A percentile compares a stretch with the other conserved stretches of the same genome.
phyloP scores from a whole-genome alignment of 2,888 invertebrate species.

The Epistrophe grossulariae region DNA sequence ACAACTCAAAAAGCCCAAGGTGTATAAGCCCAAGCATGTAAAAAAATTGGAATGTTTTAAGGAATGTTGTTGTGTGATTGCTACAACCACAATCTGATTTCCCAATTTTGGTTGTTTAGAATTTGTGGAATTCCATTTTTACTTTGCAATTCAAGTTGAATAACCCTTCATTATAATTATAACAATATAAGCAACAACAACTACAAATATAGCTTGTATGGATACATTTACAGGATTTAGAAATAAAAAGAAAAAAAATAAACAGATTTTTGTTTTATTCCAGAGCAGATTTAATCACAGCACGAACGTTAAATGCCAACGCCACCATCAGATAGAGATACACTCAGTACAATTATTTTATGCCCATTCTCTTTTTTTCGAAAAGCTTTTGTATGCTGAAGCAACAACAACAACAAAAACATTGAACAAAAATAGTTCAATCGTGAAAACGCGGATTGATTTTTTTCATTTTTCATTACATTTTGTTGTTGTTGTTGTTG shows the following conservation, averaged over 20 bases:
- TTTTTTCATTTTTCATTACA: slow-evolving; percentile 10
- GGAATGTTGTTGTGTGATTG: slow-evolving; percentile 20
- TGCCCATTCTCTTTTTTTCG: slow-evolving; percentile 48
- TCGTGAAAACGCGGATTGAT: slow-evolving; percentile 61
- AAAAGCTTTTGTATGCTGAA: slow-evolving; percentile 15
- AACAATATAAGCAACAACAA: slow-evolving; percentile 37
- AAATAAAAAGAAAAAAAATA: slow-evolving; percentile 3
- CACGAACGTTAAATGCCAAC: slow-evolving; percentile 53
- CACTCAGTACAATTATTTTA: slow-evolving; percentile 39
- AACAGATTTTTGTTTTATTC: neutral
- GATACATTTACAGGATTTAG: slow-evolving; percentile 22
- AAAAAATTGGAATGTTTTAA: slow-evolving; percentile 21
- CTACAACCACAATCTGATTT: slow-evolving; percentile 50
- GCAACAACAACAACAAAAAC: slow-evolving; percentile 23
- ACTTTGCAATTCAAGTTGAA: slow-evolving; percentile 39
- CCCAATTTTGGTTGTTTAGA: slow-evolving; percentile 54
- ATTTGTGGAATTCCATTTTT: slow-evolving; percentile 43
- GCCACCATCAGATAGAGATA: slow-evolving; percentile 11
- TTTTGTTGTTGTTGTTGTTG: neutral
- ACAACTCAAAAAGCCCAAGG: slow-evolving; percentile 21
- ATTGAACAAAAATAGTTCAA: slow-evolving; percentile 53
- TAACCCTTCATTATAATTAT: slow-evolving; percentile 28
- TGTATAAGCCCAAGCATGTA: neutral
- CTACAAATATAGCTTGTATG: slow-evolving; percentile 12
- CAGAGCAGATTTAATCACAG: slow-evolving; percentile 50